Conservation (phyloP, 2,113 vertebrate species). For the Nerophis ophidion region DNA sequence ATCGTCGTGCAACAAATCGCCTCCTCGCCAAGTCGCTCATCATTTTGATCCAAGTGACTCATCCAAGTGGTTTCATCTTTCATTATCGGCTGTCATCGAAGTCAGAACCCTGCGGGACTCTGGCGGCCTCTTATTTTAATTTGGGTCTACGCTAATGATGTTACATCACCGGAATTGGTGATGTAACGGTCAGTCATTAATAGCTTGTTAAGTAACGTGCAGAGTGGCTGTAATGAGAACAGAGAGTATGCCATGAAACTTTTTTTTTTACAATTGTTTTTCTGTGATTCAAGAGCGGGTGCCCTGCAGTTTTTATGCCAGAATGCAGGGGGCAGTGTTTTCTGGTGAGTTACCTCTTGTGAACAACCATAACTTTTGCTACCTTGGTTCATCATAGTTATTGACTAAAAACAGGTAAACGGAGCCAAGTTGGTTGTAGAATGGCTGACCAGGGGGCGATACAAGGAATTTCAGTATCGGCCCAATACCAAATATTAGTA, state of each 20-base stretch:
- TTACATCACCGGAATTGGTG: neutral
- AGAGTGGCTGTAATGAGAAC: neutral
- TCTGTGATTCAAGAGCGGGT: neutral
- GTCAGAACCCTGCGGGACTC: neutral
- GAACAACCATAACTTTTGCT: no score
- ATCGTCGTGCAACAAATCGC: neutral
- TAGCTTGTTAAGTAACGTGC: neutral
- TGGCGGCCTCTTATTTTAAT: neutral
- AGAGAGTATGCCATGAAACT: neutral
- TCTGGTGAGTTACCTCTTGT: no score
- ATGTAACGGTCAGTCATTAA: neutral
- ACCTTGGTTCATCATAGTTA: no score
- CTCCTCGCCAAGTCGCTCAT: neutral
- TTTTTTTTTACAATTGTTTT: neutral
- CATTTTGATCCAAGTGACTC: neutral
- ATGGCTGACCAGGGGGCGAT: no score
- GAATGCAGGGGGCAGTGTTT: no score
- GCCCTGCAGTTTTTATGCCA: no score
- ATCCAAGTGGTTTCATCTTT: neutral
- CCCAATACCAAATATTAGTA: no score
- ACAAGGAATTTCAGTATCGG: no score
- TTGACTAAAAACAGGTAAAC: no score
- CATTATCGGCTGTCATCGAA: neutral
- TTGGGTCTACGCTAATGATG: neutral
- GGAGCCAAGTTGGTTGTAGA: no score